These are phyloP conservation scores for Vidua chalybeata DNA, from an alignment of 2,113 vertebrate species.

Conservation along the genomic window DNA sequence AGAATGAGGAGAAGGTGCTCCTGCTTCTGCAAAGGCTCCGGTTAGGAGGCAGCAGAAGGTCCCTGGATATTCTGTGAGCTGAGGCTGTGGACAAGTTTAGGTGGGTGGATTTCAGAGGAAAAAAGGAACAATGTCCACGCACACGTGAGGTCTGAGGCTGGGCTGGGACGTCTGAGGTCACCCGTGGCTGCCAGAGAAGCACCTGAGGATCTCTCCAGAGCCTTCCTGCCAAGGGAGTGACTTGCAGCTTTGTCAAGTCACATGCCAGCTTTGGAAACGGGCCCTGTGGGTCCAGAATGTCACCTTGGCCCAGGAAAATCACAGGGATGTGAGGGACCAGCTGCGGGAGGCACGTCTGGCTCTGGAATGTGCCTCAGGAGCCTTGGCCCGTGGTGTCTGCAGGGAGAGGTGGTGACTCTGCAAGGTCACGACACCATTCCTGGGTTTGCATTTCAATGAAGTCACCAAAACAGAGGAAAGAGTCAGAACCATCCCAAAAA, in stretches of 20 bases:
- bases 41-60: background rate
- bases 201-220: background rate
- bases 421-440: background rate
- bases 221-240: background rate
- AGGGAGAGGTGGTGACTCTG: background rate
- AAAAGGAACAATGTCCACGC: fast-evolving
- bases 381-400: background rate
- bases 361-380: background rate
- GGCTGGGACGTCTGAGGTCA: background rate
- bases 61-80: background rate
- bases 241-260: background rate
- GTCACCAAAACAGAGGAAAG: background rate
- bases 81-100: fast-evolving
- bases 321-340: background rate
- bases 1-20: background rate
- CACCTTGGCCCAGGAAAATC: background rate
- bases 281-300: background rate
- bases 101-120: background rate
- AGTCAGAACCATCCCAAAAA: background rate
- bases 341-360: background rate
- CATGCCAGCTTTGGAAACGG: background rate
- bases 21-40: background rate
- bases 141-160: background rate
- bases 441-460: background rate
- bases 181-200: background rate